Base-by-base conservation (phyloP, 2,888 invertebrate genomes). In the Drosophila austrosaltans region DNA sequence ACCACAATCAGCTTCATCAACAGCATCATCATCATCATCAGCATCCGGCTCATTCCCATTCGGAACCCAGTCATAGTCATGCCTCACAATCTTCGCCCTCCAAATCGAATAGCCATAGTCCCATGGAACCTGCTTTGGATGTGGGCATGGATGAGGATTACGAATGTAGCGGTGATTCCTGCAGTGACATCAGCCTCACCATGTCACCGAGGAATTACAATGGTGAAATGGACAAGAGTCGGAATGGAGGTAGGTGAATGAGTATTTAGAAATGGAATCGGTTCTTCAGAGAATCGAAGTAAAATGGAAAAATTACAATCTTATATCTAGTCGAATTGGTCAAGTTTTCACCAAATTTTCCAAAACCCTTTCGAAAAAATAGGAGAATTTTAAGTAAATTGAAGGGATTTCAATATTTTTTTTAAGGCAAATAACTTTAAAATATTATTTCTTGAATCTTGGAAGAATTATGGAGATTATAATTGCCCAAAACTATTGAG, bases 151-250 rank as follows among this genome's bases (percentile, higher is more conserved):
- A 91, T 67, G 91, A 91, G 72, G 92, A 92, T 64, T 91, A 89
- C 71, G 92, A 92, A 56, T 91, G 92, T 64, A 92, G 92, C 67
- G 92, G 90, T 0, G 92, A 92, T 68, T 92, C 92, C 2, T 91
- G 92, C 72, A 92, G 92, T 68, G 92, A 92, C 74, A 92, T 92
- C 44, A 92, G 92, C 58, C 76, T 92, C 42, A 92, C 92, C 58
- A 91, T 92, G 91, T 92, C 92, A 4, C 92, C 92, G 10, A 80
- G 87, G 62, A 90, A 89, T 59, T 91, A 90, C 65, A 86, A 79
- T 36, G 77, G 78, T 66, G 91, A 91, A 72, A 66, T 90, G 84
- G 92, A 92, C 86, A 91, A 91, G 77, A 92, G 89, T 63, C 79
- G 87, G 16, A 81, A 71, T 66, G 82, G 87, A 92, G 92, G 92